Evolutionary conservation across 2,888 invertebrate species (phyloP).

Genomic region (Rotaria socialis): DNA sequence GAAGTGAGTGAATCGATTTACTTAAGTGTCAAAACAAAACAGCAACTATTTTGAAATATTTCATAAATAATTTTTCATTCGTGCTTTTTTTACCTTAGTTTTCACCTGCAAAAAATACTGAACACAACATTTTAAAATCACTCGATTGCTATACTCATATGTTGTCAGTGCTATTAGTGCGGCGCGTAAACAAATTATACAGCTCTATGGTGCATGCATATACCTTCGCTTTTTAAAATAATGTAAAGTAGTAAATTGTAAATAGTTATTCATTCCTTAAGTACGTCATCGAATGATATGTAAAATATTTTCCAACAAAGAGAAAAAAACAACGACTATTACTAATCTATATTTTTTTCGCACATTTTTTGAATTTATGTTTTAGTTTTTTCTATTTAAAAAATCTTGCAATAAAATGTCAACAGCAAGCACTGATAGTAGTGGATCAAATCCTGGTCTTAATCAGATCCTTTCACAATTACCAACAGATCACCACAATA

Average conservation of each 20-base stretch:
- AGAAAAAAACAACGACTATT: too few species aligned
- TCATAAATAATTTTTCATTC: too few species aligned
- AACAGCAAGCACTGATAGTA: background rate
- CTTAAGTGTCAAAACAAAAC: too few species aligned
- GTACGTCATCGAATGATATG: background rate
- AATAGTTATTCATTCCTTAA: background rate
- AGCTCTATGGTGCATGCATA: background rate
- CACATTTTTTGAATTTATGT: background rate
- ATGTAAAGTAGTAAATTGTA: background rate
- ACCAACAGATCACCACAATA: background rate
- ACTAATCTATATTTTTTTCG: background rate
- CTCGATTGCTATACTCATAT: too few species aligned
- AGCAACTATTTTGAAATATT: too few species aligned
- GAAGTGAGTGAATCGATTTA: too few species aligned
- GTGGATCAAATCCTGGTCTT: background rate
- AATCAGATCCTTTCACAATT: background rate
- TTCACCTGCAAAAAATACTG: too few species aligned
- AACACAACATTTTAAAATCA: too few species aligned
- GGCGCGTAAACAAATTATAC: too few species aligned
- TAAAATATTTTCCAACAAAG: too few species aligned
- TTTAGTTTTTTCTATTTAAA: background rate
- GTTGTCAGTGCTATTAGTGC: too few species aligned
- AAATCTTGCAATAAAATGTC: background rate
- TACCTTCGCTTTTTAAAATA: background rate
- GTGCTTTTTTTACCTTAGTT: too few species aligned